Percentiles rank a stretch among this genome's conserved stretches.
Evolutionary conservation across 2,797 vertebrate genomes (phyloP).

Genomic region (Spea hammondii): DNA sequence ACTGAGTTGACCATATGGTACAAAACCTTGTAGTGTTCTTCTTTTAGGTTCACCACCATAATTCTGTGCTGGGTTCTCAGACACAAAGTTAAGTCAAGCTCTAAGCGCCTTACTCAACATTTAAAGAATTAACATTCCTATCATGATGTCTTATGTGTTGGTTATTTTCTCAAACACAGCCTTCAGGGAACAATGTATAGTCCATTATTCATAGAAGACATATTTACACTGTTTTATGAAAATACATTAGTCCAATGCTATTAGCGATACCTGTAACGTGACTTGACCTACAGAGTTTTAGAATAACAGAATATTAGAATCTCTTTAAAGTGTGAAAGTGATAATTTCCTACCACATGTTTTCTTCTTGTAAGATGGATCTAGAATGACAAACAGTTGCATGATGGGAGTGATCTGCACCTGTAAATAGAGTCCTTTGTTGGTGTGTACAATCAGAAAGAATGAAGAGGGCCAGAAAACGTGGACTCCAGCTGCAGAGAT

Average conservation of each 20-base stretch:
- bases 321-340: constrained; percentile 23
- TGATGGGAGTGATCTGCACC: constrained; percentile 65
- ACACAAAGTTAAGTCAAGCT: no score
- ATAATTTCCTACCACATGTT: constrained; percentile 66
- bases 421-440: constrained; percentile 65
- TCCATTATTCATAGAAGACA: no score
- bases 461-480: constrained; percentile 69
- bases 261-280: not conserved
- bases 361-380: constrained; percentile 60
- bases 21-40: no score
- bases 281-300: not conserved
- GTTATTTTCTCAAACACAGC: no score
- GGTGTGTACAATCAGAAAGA: constrained; percentile 66
- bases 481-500: constrained; percentile 64
- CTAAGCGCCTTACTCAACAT: no score
- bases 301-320: not conserved
- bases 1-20: no score
- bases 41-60: no score
- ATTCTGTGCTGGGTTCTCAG: no score
- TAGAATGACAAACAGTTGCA: constrained; percentile 69
- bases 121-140: no score
- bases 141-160: no score
- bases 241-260: not conserved
- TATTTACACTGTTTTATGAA: no score
- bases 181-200: no score